A percentile compares a stretch with the other conserved stretches of the same genome.
Evolutionary conservation across 2,888 invertebrate species (phyloP).

Genomic region (Tenthredo amoena): DNA sequence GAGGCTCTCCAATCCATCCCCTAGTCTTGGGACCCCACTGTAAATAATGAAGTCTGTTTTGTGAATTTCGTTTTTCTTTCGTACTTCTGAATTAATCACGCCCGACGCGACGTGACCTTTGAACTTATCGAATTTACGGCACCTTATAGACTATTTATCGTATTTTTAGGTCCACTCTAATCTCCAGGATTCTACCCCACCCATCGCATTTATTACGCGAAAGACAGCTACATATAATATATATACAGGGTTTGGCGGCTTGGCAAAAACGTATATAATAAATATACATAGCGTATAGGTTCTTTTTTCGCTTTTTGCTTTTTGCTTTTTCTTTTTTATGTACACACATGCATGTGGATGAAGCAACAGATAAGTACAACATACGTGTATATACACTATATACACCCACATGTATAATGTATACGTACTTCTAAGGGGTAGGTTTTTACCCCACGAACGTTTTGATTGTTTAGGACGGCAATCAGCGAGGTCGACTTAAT

Average conservation of each 20-base stretch:
- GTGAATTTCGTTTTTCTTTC: slow-evolving; percentile 27
- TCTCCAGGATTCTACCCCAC: not conserved
- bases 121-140: slow-evolving; percentile 44
- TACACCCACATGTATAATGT: not conserved
- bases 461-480: slow-evolving; percentile 51
- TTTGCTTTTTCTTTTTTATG: not conserved
- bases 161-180: slow-evolving; percentile 12
- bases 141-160: slow-evolving; percentile 21
- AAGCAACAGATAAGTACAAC: slow-evolving; percentile 5
- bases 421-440: not conserved
- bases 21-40: not conserved
- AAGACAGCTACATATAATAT: slow-evolving; percentile 5
- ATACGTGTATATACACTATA: not conserved
- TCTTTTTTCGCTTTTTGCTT: not conserved
- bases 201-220: slow-evolving; percentile 13
- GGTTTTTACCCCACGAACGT: not conserved
- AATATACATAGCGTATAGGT: not conserved
- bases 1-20: not conserved
- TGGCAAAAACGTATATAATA: slow-evolving; percentile 1
- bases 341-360: not conserved
- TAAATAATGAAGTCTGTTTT: slow-evolving; percentile 20
- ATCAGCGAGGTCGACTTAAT: slow-evolving; percentile 52
- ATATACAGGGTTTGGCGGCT: not conserved
- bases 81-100: slow-evolving; percentile 6
- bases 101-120: not conserved